These are phyloP conservation scores for Cephus spinipes DNA, from an alignment of 2,888 invertebrate genomes.

Conservation along the genomic window DNA sequence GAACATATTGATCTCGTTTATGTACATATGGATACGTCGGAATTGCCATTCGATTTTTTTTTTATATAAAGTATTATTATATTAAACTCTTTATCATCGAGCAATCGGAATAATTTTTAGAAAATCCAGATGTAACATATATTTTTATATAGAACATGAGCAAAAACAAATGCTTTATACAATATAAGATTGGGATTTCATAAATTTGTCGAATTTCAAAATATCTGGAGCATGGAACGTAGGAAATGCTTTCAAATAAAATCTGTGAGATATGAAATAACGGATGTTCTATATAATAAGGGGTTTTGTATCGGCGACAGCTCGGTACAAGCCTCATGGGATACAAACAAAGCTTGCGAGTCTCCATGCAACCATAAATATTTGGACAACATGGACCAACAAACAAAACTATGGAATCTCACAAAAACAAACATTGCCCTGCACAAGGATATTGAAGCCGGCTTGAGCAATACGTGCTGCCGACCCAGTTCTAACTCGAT, in stretches of 20 bases:
- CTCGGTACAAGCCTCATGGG: not conserved
- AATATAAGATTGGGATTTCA: not conserved
- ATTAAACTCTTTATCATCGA: not conserved
- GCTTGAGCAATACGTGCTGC: not conserved
- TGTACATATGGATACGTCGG: not conserved
- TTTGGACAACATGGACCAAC: not conserved
- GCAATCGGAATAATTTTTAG: not conserved
- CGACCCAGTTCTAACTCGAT: not conserved
- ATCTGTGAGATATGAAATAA: constrained; percentile 24
- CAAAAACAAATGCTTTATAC: too few relatives aligned
- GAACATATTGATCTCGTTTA: not conserved
- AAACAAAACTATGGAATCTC: not conserved
- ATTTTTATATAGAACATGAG: not conserved
- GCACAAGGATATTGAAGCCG: not conserved
- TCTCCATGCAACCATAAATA: constrained; percentile 6
- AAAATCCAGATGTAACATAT: not conserved
- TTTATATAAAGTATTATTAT: not conserved
- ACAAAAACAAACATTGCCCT: not conserved
- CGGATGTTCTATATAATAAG: constrained; percentile 9
- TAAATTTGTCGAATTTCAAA: not conserved
- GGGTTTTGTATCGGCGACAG: not conserved
- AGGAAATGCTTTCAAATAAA: constrained; percentile 18
- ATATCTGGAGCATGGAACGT: not conserved
- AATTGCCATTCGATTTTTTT: not conserved
- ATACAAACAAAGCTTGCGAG: not conserved